Evolutionary conservation across 2,888 invertebrate species (phyloP), one percentile per base, ranked within the genome.

Genomic region (Agrilus cyanescens): DNA sequence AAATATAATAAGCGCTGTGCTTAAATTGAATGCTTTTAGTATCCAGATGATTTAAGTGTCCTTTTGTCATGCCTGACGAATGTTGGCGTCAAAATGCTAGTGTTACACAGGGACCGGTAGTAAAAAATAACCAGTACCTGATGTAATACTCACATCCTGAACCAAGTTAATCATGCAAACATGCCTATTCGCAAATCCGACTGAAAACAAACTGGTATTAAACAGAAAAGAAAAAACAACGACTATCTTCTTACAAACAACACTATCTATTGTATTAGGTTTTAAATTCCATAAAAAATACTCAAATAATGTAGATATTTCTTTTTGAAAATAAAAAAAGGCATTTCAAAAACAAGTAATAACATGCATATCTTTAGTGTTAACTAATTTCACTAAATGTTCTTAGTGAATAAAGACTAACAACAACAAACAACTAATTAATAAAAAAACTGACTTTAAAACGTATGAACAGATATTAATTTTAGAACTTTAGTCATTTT

Each of bases 141-240:
- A 93, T 90, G 90, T 90, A 94, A 94, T 94, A 94, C 94, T 94
- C 94, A 88, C 75, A 76, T 73, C 74, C 81, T 74, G 74, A 72
- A 73, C 67, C 70, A 25, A 25, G 25, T 53, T 55, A 75, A 73
- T 59, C 58, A 54, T 59, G 55, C 63, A 61, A 58, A 58, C 67
- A 68, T 66, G 67, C 67, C 50, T 56, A 58, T 43, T 52, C 54
- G 25, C 8, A 25, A 64, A 67, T 66, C 66, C 68, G 60, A 61
- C 56, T 61, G 63, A 61, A 61, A 64, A 56, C 56, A 25, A 25
- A 25, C 25, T 25, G 1, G 25, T 25, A 10, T 25, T 25, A 25
- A 55, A 49, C 48, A 45, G 40, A 43, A 53, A 46, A 43, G 38
- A 56, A 53, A 54, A 52, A 44, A 46, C 40, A 54, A 48, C 43